These are phyloP conservation scores for Ennomos fuscantarius DNA, from an alignment of 2,888 invertebrate species.

Conservation along the genomic window DNA sequence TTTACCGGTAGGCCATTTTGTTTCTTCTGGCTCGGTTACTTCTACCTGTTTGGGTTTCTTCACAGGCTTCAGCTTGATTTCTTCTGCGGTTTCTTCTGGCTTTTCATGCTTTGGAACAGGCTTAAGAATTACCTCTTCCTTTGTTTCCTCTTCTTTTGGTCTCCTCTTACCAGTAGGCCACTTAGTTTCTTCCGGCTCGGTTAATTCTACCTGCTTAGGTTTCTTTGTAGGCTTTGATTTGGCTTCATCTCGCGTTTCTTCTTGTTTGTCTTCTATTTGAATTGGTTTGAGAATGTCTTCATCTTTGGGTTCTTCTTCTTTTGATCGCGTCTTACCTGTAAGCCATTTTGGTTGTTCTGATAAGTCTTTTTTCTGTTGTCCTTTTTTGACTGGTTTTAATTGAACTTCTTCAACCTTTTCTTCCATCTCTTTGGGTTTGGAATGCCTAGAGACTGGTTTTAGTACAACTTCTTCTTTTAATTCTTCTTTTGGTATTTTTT, in stretches of 20 bases:
- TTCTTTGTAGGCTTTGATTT: slow-evolving; percentile 66
- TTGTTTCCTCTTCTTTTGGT: slow-evolving; percentile 5
- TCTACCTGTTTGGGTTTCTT: slow-evolving; percentile 53
- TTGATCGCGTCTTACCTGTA: slow-evolving; percentile 54
- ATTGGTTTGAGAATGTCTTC: slow-evolving; percentile 76
- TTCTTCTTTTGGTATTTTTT: too few species aligned
- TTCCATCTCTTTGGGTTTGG: too few species aligned
- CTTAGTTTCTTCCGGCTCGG: slow-evolving; percentile 39
- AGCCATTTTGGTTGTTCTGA: slow-evolving; percentile 51
- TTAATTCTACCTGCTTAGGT: slow-evolving; percentile 67
- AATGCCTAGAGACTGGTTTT: too few species aligned
- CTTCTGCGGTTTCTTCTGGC: slow-evolving; percentile 37
- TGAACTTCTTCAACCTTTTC: slow-evolving; percentile 2
- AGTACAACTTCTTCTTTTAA: too few species aligned
- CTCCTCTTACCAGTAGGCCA: slow-evolving; percentile 55
- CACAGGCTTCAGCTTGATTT: slow-evolving; percentile 52
- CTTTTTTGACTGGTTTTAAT: slow-evolving; percentile 46
- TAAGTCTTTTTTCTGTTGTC: slow-evolving; percentile 48
- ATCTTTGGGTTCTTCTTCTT: slow-evolving; percentile 60
- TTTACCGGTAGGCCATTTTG: too few species aligned
- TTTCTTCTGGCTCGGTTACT: too few species aligned
- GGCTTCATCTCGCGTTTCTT: slow-evolving; percentile 75
- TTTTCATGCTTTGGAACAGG: too few species aligned
- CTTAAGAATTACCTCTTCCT: background rate
- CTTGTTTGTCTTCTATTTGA: slow-evolving; percentile 58